Base-by-base conservation (phyloP, 2,797 vertebrate species). In the Cuculus canorus region DNA sequence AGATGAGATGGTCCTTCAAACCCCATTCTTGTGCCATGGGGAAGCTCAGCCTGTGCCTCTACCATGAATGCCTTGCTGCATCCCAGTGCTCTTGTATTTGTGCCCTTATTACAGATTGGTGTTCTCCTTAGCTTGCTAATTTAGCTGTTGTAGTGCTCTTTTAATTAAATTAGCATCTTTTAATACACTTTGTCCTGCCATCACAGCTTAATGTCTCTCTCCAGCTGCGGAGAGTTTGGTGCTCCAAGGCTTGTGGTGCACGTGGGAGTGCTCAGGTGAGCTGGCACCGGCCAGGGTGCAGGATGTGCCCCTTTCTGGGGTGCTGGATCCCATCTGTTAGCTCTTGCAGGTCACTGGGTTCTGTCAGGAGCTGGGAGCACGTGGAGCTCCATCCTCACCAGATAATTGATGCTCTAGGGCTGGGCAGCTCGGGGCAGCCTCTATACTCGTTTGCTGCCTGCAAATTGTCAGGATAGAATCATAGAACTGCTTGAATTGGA, bases 131-230 rank as follows among this genome's bases (percentile, higher is more conserved):
- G 1, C 54, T 50, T 69, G 83, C 47, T 76, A 28, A 56, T 81
- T 81, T 59, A 83, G 76, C 80, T 5, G 2, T 27, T 28, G 45
- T 60, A 1, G 14, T 17, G 57, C 52, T 90, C 72, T 83, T 84
- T 88, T 86, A 93, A 94, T 94, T 94, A 88, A 90, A 93, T 90
- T 79, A 86, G 86, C 80, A 48, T 88, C 77, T 66, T 72, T 15
- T 88, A 72, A 90, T 95, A 25, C 43, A 1, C 37, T 78, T 69
- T 57, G 77, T 71, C 61, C 65, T 33, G 23, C 65, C 22, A 2
- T 50, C 61, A 0, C 28, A 23, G 33, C 33, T 66, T 66, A 56
- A 82, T 54, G 65, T 69, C 45, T 66, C 30, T 50, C 22, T 86
- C 47, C 52, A 66, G 63, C 89, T 72, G 85, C 82, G 41, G 91